These are phyloP conservation scores for Phrynosoma blainvillii DNA, from an alignment of 2,113 vertebrate species.

Conservation along the genomic window DNA sequence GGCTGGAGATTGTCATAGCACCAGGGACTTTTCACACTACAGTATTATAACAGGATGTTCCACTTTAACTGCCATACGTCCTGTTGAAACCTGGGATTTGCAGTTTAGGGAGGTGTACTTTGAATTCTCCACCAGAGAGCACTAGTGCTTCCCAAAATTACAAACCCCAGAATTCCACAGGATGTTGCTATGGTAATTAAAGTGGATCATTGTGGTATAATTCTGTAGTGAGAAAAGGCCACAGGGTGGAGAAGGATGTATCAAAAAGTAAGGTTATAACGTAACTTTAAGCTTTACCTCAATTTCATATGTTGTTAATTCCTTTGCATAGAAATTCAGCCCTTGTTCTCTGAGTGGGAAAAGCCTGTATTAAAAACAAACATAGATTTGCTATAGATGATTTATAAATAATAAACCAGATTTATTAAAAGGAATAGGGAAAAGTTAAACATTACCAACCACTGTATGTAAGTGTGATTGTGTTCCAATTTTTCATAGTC, in stretches of 20 bases:
- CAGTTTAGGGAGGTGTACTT: too few species aligned
- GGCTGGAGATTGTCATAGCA: not conserved
- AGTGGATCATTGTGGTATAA: too few species aligned
- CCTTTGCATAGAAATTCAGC: constrained; percentile 97
- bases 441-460: constrained; percentile 80
- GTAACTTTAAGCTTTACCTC: constrained; percentile 82
- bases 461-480: constrained; percentile 98
- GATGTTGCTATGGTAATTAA: too few species aligned
- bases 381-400: constrained; percentile 33
- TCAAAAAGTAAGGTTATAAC: constrained; percentile 30
- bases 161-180: too few species aligned
- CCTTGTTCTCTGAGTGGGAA: constrained; percentile 98
- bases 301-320: constrained; percentile 98
- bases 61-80: too few species aligned
- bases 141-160: too few species aligned
- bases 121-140: too few species aligned
- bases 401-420: constrained; percentile 36
- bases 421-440: constrained; percentile 43
- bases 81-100: too few species aligned
- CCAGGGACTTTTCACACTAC: too few species aligned
- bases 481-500: constrained; percentile 98
- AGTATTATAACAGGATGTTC: too few species aligned
- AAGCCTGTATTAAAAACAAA: constrained; percentile 82
- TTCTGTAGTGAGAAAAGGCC: not conserved
- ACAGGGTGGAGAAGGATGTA: not conserved